Evolutionary conservation across 2,888 invertebrate genomes (phyloP).

Genomic region (Macrophya annulata): DNA sequence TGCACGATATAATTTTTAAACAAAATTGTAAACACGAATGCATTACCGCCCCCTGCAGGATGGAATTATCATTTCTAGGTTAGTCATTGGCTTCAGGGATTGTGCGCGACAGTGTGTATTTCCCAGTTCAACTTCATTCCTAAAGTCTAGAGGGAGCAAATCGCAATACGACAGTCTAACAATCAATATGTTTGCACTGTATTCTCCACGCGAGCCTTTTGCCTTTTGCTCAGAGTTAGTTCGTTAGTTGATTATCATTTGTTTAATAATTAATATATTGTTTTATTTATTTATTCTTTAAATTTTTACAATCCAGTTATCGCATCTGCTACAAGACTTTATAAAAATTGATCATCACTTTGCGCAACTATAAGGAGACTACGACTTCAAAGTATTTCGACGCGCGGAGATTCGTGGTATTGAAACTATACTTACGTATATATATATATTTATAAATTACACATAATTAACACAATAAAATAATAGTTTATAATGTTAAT

Average conservation of each 20-base stretch:
- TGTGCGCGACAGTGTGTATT: slow-evolving; percentile 45
- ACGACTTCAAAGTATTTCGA: slow-evolving; percentile 19
- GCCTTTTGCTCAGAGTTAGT: slow-evolving; percentile 38
- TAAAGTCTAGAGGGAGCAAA: slow-evolving; percentile 20
- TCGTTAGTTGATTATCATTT: slow-evolving; percentile 25
- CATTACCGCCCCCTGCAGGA: neutral
- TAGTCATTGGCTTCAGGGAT: slow-evolving; percentile 59
- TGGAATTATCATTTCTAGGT: slow-evolving; percentile 69
- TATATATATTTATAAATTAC: neutral
- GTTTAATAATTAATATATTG: neutral
- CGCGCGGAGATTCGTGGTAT: slow-evolving; percentile 48
- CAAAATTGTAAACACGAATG: neutral
- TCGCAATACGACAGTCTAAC: slow-evolving; percentile 58
- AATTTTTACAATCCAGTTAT: neutral
- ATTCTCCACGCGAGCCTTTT: slow-evolving; percentile 61
- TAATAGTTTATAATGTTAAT: neutral
- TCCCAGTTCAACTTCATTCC: slow-evolving; percentile 56
- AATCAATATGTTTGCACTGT: slow-evolving; percentile 67
- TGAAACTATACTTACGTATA: slow-evolving; percentile 31
- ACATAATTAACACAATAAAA: neutral
- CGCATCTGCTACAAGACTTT: neutral
- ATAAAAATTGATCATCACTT: slow-evolving; percentile 13
- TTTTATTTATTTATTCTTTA: neutral
- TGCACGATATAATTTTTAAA: neutral
- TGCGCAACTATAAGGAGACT: neutral